These are phyloP conservation scores for Torymus auratus DNA, from an alignment of 2,888 invertebrate species.

Conservation along the genomic window DNA sequence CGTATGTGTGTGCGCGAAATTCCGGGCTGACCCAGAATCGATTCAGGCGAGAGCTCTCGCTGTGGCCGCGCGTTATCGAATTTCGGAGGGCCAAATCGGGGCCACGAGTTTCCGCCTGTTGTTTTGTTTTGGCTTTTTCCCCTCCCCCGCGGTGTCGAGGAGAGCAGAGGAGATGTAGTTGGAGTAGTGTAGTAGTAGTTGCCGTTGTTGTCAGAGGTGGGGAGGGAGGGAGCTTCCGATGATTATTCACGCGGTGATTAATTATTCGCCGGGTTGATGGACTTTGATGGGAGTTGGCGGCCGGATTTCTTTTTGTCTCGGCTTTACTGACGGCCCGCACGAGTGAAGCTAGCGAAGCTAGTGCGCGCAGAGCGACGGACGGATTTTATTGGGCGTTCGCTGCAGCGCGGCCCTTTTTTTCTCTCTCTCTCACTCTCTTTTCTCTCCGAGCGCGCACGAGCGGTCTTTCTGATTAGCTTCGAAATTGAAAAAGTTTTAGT, in stretches of 20 bases:
- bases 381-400: constrained; percentile 1
- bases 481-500: constrained; percentile 42
- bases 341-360: not conserved
- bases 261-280: constrained; percentile 24
- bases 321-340: not conserved
- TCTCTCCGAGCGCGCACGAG: too few species aligned
- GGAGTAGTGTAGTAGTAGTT: too few species aligned
- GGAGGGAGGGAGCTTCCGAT: not conserved
- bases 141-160: too few species aligned
- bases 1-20: constrained; percentile 6
- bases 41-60: constrained; percentile 5
- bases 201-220: not conserved
- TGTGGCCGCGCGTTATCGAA: not conserved
- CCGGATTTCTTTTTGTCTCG: not conserved
- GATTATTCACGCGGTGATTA: constrained; percentile 42
- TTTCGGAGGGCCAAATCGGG: constrained; percentile 6
- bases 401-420: not conserved
- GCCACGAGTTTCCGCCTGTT: too few species aligned
- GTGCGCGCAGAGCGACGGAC: not conserved
- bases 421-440: not conserved
- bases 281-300: constrained; percentile 7
- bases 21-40: constrained; percentile 40
- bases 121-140: not conserved
- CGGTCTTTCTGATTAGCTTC: constrained; percentile 22
- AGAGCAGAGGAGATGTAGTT: too few species aligned